Conservation (phyloP, 2,888 invertebrate species). For the Hirtodrosophila cameraria region DNA sequence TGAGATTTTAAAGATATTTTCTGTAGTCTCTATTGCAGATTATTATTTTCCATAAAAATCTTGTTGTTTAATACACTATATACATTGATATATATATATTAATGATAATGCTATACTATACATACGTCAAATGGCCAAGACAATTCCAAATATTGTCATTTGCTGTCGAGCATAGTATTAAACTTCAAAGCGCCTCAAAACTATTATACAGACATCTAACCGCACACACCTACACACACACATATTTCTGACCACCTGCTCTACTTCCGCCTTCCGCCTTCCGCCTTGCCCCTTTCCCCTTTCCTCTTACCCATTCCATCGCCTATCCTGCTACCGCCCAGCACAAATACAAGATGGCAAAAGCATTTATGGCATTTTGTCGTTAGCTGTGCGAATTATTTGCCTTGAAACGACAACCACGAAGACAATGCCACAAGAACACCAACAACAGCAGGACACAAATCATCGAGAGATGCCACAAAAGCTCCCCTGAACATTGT, state of each 20-base stretch:
- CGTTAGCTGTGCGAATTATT: slow-evolving; percentile 64
- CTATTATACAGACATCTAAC: slow-evolving; percentile 26
- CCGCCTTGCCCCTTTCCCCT: slow-evolving; percentile 2
- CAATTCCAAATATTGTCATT: too few species aligned
- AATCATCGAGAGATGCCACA: slow-evolving; percentile 56
- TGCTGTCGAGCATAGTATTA: not conserved
- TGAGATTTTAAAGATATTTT: too few species aligned
- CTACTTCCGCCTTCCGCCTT: not conserved
- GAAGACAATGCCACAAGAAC: slow-evolving; percentile 49
- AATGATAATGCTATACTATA: too few species aligned
- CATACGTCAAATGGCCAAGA: not conserved
- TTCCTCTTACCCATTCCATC: not conserved
- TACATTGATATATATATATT: slow-evolving; percentile 1
- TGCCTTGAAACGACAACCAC: slow-evolving; percentile 62
- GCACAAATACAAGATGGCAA: slow-evolving; percentile 55
- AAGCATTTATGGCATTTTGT: slow-evolving; percentile 69
- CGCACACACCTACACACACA: slow-evolving; percentile 9
- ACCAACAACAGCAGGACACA: slow-evolving; percentile 39
- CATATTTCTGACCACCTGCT: slow-evolving; percentile 2
- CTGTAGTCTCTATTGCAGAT: too few species aligned
- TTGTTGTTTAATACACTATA: not conserved
- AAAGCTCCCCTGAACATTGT: slow-evolving; percentile 16
- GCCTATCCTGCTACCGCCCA: slow-evolving; percentile 1
- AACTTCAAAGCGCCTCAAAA: slow-evolving; percentile 27
- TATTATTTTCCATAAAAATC: too few species aligned